phyloP scores from a whole-genome alignment of 2,888 invertebrate species.

The Himalopsyche japonica region DNA sequence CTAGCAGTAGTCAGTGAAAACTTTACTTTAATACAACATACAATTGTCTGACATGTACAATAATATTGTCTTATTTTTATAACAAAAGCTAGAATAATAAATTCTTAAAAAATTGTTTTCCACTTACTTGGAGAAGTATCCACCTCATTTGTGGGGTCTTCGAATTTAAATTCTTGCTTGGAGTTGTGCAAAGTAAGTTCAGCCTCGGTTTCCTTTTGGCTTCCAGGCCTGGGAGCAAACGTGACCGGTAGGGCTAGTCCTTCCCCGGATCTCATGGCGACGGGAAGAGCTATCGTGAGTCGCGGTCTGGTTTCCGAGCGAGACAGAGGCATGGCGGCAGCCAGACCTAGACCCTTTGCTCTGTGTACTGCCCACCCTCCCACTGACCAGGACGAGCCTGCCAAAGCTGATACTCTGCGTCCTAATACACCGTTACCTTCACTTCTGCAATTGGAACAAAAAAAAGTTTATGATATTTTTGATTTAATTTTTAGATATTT shows the following conservation, averaged over 20 bases:
- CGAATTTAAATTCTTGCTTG: conserved; percentile 79
- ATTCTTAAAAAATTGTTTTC: background rate
- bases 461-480: too few species aligned
- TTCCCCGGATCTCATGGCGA: conserved; percentile 87
- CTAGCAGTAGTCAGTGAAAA: too few species aligned
- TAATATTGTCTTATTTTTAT: too few species aligned
- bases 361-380: conserved; percentile 58
- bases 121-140: conserved; percentile 52
- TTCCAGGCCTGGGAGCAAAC: conserved; percentile 76
- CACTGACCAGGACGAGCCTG: conserved; percentile 50
- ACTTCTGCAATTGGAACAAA: conserved; percentile 44
- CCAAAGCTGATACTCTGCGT: conserved; percentile 50
- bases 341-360: conserved; percentile 53
- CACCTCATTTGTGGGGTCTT: conserved; percentile 76
- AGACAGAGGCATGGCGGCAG: conserved; percentile 47
- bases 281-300: conserved; percentile 77
- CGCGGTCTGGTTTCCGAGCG: conserved; percentile 46
- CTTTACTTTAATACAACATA: too few species aligned
- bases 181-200: conserved; percentile 84
- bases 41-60: too few species aligned
- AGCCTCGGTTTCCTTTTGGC: conserved; percentile 74
- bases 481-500: background rate
- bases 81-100: background rate
- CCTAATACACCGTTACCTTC: conserved; percentile 54
- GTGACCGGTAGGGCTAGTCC: conserved; percentile 85